These are phyloP conservation scores for Drosophila nigrodunni DNA, from an alignment of 1,140 invertebrate genomes.

Conservation along the genomic window DNA sequence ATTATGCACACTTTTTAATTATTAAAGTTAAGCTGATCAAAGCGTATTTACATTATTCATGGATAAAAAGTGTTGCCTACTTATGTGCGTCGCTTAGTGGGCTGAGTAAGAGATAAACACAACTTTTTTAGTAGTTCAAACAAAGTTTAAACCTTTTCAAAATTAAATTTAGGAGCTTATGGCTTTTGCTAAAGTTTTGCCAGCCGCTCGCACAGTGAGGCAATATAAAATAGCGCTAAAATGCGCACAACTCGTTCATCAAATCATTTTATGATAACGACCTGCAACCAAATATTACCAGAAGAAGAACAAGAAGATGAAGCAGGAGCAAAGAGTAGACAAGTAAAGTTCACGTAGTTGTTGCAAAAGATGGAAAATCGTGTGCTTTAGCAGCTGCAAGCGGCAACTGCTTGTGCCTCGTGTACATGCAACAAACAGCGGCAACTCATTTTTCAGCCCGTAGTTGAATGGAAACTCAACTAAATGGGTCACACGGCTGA, in stretches of 20 bases:
- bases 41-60: no score
- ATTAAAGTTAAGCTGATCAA: no score
- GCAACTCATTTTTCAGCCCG: constrained; percentile 54
- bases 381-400: constrained; percentile 14
- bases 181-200: constrained; percentile 9
- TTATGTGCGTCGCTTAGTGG: constrained; percentile 5
- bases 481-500: constrained; percentile 81
- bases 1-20: no score
- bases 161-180: constrained; percentile 37
- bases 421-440: constrained; percentile 59
- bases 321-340: background rate
- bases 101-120: background rate
- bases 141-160: constrained; percentile 7
- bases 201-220: background rate
- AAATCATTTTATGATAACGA: constrained; percentile 79
- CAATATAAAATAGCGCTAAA: constrained; percentile 42
- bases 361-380: background rate
- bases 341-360: constrained; percentile 9
- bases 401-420: constrained; percentile 24
- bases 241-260: constrained; percentile 68
- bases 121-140: background rate
- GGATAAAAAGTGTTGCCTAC: constrained; percentile 16
- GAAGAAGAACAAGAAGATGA: no score
- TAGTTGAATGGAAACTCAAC: constrained; percentile 40
- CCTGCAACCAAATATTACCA: constrained; percentile 37